Conservation (phyloP, 2,888 invertebrate species). For the Synergus gifuensis region DNA sequence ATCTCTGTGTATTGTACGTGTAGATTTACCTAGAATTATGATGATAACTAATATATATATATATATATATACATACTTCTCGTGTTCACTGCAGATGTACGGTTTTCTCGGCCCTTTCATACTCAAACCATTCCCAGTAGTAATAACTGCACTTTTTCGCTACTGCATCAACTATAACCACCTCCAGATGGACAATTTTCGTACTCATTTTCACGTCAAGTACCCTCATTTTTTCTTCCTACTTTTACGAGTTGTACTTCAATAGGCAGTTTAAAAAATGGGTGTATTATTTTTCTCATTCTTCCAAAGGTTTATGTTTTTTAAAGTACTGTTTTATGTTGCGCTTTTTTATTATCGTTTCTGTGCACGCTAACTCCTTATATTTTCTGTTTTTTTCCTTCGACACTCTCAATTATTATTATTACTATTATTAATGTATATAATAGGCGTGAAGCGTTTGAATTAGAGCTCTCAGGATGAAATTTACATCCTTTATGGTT, state of each 20-base stretch:
- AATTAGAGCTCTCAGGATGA: too few relatives aligned
- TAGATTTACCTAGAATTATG: slow-evolving; percentile 56
- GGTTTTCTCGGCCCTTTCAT: slow-evolving; percentile 21
- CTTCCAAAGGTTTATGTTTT: not conserved
- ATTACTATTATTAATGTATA: too few relatives aligned
- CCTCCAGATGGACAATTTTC: slow-evolving; percentile 22
- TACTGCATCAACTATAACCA: slow-evolving; percentile 26
- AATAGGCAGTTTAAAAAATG: slow-evolving; percentile 2
- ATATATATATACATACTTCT: not conserved
- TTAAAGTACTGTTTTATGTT: not conserved
- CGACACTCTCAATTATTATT: too few relatives aligned
- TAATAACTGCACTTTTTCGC: slow-evolving; percentile 29
- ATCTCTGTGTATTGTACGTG: slow-evolving; percentile 51
- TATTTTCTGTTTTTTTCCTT: too few relatives aligned
- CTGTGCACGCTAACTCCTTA: too few relatives aligned
- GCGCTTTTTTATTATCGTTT: too few relatives aligned
- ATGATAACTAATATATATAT: slow-evolving; percentile 50
- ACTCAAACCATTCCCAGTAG: slow-evolving; percentile 1
- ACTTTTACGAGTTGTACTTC: not conserved
- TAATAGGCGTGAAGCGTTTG: too few relatives aligned
- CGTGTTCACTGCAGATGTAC: slow-evolving; percentile 23
- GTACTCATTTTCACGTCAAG: slow-evolving; percentile 5
- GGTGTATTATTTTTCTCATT: not conserved
- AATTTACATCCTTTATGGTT: too few relatives aligned
- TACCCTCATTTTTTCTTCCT: not conserved